These are phyloP conservation scores for Pectinophora gossypiella DNA, from an alignment of 1,140 invertebrate species.

Conservation along the genomic window DNA sequence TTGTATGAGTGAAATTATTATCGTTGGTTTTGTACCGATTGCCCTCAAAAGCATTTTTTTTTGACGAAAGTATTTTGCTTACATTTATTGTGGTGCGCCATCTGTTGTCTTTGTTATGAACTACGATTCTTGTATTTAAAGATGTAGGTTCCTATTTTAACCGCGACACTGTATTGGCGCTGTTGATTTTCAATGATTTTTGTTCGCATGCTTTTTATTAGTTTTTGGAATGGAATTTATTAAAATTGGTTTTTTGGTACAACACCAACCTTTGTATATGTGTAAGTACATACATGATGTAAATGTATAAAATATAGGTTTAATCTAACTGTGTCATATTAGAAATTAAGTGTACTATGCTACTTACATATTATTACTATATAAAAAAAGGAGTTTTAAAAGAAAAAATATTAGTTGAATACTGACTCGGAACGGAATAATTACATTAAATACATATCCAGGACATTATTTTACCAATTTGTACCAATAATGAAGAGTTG, in stretches of 20 bases:
- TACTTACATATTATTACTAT: conserved; percentile 70
- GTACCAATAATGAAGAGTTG: neutral
- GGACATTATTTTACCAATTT: neutral
- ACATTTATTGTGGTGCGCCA: neutral
- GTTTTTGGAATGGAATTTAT: conserved; percentile 5
- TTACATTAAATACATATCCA: neutral
- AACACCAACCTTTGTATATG: conserved; percentile 49
- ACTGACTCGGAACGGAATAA: conserved; percentile 41
- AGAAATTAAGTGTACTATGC: conserved; percentile 67
- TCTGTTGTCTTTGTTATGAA: neutral
- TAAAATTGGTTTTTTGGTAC: conserved; percentile 34
- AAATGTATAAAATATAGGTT: conserved; percentile 65
- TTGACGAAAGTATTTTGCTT: neutral
- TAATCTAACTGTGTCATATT: conserved; percentile 73
- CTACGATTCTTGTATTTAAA: neutral
- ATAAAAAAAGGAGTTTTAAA: conserved; percentile 66
- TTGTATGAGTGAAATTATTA: conserved; percentile 51
- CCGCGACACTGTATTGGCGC: conserved; percentile 1
- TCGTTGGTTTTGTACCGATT: conserved; percentile 4
- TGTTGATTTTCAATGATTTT: conserved; percentile 10
- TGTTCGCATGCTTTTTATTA: conserved; percentile 1
- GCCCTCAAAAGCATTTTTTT: neutral
- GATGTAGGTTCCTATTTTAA: neutral
- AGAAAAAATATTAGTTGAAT: conserved; percentile 66
- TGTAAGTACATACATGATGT: conserved; percentile 61